Conservation (phyloP, 2,113 vertebrate genomes). For the Catharus fuscescens region DNA sequence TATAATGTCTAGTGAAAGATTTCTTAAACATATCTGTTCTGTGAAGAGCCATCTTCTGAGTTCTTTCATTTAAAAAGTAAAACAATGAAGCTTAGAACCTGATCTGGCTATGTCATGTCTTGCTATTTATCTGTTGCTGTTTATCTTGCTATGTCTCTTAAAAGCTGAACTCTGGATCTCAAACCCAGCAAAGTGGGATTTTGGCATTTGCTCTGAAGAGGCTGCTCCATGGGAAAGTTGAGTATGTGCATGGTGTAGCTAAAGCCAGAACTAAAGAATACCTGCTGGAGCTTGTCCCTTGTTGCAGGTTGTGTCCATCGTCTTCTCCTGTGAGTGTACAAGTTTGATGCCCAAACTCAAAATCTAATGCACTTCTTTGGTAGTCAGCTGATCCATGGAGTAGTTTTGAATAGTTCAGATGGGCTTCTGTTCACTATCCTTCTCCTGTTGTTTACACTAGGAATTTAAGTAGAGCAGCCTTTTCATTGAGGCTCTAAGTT, state of each 20-base stretch:
- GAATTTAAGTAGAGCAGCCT: neutral
- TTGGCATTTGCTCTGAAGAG: neutral
- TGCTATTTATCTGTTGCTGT: neutral
- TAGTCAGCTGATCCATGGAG: neutral
- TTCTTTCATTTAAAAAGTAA: neutral
- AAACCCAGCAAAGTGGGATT: neutral
- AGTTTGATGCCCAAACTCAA: neutral
- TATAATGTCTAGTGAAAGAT: neutral
- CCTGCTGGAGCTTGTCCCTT: neutral
- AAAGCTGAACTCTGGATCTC: neutral
- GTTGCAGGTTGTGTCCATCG: neutral
- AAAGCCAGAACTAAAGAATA: neutral
- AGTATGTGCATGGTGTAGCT: neutral
- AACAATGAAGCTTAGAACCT: neutral
- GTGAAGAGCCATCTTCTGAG: neutral
- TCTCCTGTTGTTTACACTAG: neutral
- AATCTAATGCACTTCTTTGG: neutral
- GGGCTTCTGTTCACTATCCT: neutral
- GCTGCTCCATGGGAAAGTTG: neutral
- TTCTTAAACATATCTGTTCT: neutral
- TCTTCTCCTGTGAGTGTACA: neutral
- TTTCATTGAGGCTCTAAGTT: neutral
- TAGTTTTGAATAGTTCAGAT: neutral
- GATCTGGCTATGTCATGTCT: neutral
- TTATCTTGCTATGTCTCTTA: neutral